phyloP scores from a whole-genome alignment of 2,113 vertebrate genomes.

The Anser cygnoides region DNA sequence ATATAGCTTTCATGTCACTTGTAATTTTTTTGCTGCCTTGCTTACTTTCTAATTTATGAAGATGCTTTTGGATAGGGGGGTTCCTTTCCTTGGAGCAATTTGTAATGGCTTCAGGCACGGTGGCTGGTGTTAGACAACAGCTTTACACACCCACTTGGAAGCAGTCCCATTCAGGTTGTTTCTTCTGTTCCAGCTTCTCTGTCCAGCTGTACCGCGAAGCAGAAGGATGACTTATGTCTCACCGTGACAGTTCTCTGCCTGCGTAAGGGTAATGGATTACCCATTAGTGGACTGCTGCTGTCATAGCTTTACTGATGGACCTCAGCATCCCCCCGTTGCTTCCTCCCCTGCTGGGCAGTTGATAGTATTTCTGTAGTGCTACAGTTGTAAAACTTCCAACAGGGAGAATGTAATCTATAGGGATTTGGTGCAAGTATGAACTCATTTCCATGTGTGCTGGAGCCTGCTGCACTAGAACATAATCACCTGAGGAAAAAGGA shows the following conservation, averaged over 20 bases:
- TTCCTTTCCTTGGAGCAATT: background rate
- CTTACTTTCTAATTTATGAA: background rate
- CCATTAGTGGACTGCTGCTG: background rate
- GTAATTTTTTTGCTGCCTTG: background rate
- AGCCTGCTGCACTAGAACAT: background rate
- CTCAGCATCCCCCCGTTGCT: fast-evolving
- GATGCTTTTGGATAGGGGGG: background rate
- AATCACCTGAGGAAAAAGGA: background rate
- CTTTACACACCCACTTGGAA: background rate
- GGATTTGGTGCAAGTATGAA: background rate
- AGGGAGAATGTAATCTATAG: background rate
- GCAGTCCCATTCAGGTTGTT: background rate
- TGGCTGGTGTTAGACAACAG: background rate
- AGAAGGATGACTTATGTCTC: background rate
- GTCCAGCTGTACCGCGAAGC: background rate
- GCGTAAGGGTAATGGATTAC: background rate
- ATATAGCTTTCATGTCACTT: background rate
- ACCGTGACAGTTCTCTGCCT: background rate
- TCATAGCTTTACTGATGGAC: background rate
- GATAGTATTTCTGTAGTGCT: background rate
- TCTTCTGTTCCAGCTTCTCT: background rate
- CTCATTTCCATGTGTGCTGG: background rate
- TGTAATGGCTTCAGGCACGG: background rate
- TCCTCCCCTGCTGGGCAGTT: background rate
- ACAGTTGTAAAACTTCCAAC: background rate